Conservation (phyloP, 2,797 vertebrate genomes). For the Okamejei kenojei region DNA sequence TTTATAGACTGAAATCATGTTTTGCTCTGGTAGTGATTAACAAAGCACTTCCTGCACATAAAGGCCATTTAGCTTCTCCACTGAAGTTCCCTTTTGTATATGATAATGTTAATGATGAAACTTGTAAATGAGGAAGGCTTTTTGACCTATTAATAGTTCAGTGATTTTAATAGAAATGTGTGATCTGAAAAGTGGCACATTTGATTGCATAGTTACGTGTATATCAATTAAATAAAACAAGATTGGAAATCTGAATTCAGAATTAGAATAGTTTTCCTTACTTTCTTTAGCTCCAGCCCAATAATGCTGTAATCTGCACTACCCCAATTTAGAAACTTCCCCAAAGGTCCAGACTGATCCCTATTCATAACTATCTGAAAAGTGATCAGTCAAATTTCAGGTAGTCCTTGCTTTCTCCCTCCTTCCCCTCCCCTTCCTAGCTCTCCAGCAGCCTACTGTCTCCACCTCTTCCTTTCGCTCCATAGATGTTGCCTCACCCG, state of each 20-base stretch:
- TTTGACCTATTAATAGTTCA: neutral
- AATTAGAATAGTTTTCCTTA: too few species aligned
- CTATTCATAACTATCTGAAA: too few species aligned
- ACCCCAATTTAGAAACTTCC: too few species aligned
- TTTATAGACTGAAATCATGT: neutral
- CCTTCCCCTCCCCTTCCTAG: too few species aligned
- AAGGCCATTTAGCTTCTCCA: neutral
- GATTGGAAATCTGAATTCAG: neutral
- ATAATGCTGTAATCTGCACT: too few species aligned
- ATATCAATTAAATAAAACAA: neutral
- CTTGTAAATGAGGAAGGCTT: neutral
- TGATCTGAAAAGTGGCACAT: neutral
- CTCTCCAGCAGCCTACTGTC: too few species aligned
- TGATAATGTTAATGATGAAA: neutral
- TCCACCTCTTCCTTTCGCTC: too few species aligned
- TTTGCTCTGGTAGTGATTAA: neutral
- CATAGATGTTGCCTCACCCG: too few species aligned
- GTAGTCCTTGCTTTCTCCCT: too few species aligned
- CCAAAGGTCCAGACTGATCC: too few species aligned
- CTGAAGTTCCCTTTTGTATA: neutral
- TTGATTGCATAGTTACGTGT: neutral
- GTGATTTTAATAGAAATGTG: neutral
- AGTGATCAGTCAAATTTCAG: too few species aligned
- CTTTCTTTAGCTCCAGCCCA: too few species aligned
- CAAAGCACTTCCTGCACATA: neutral